These are phyloP conservation scores for Rapana venosa DNA, from an alignment of 2,888 invertebrate genomes.

Conservation along the genomic window DNA sequence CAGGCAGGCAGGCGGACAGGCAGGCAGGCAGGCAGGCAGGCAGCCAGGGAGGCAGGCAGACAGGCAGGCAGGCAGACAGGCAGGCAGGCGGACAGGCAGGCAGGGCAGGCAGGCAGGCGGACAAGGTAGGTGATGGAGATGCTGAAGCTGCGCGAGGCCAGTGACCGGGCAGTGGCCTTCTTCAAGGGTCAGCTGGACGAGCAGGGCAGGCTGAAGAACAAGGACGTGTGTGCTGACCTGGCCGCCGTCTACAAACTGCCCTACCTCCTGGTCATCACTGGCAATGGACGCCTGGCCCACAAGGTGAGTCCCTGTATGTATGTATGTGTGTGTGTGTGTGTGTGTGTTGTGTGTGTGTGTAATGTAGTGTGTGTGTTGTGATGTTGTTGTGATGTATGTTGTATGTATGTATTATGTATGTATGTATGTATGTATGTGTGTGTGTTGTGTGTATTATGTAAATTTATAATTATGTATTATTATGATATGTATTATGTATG, in stretches of 20 bases:
- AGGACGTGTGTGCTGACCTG: constrained; percentile 46
- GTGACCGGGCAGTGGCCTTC: constrained; percentile 46
- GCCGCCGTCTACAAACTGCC: constrained; percentile 52
- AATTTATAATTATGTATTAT: too few species aligned
- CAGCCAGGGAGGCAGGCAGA: neutral
- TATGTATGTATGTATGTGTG: too few species aligned
- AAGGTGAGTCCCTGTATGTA: neutral
- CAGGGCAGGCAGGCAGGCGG: too few species aligned
- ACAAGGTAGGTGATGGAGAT: neutral
- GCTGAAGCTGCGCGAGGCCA: constrained; percentile 27
- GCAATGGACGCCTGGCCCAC: constrained; percentile 47
- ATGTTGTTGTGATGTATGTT: too few species aligned
- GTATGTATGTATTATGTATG: too few species aligned
- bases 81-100: too few species aligned
- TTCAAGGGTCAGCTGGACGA: constrained; percentile 45
- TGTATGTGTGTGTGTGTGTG: too few species aligned
- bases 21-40: neutral
- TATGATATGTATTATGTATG: too few species aligned
- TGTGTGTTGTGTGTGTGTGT: too few species aligned
- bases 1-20: neutral
- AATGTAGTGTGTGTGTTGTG: too few species aligned
- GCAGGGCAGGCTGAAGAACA: constrained; percentile 42
- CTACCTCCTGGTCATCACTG: constrained; percentile 50
- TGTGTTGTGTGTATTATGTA: too few species aligned
- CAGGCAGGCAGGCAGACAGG: neutral